Evolutionary conservation across 2,888 invertebrate species (phyloP).

Genomic region (Argyra leucocephala): DNA sequence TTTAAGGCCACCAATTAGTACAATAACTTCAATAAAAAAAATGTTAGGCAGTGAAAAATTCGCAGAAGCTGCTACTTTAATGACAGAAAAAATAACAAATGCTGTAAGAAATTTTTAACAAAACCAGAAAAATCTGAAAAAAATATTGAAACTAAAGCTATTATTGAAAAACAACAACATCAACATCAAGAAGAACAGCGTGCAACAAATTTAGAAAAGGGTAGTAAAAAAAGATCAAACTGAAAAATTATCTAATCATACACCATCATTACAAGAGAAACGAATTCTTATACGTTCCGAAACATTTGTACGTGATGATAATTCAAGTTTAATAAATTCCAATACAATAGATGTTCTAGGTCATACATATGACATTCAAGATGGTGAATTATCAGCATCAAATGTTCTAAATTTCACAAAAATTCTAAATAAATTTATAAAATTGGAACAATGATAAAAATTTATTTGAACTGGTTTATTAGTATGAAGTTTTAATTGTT

Average conservation of each 20-base stretch:
- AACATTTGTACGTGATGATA: slow-evolving; percentile 37
- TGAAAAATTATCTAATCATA: slow-evolving; percentile 20
- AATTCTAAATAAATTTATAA: background rate
- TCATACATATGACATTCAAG: background rate
- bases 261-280: slow-evolving; percentile 22
- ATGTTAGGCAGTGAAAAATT: slow-evolving; percentile 35
- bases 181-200: slow-evolving; percentile 16
- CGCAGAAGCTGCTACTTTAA: slow-evolving; percentile 33
- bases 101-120: slow-evolving; percentile 33
- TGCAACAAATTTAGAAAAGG: slow-evolving; percentile 27
- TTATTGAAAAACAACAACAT: background rate
- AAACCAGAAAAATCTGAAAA: slow-evolving; percentile 26
- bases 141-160: slow-evolving; percentile 18
- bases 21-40: slow-evolving; percentile 31
- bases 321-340: slow-evolving; percentile 21
- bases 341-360: too few species aligned
- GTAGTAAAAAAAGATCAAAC: slow-evolving; percentile 23
- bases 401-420: background rate
- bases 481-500: too few species aligned
- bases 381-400: background rate
- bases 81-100: slow-evolving; percentile 35
- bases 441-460: too few species aligned
- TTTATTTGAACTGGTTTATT: too few species aligned
- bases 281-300: slow-evolving; percentile 35
- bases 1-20: slow-evolving; percentile 24